Conservation (phyloP, 2,113 vertebrate species). For the Hippocampus abdominalis region DNA sequence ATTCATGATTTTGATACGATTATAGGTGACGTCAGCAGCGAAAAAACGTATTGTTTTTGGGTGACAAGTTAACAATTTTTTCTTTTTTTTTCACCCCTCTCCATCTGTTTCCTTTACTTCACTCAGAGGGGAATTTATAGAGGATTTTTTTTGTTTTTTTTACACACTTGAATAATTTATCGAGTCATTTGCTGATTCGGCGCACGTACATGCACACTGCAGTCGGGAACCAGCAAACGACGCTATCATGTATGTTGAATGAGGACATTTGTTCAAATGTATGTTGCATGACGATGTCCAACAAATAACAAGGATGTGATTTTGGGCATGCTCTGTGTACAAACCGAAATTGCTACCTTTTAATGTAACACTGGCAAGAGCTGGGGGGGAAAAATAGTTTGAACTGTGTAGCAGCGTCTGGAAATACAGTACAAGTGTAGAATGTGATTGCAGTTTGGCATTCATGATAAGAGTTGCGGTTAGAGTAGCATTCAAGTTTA, state of each 20-base stretch:
- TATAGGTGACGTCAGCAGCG: no score
- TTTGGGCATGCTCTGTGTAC: neutral
- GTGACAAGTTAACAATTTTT: no score
- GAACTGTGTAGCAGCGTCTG: no score
- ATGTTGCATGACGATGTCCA: neutral
- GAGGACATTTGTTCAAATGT: neutral
- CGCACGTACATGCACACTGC: neutral
- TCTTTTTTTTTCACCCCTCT: neutral
- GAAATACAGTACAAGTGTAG: no score
- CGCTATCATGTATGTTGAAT: neutral
- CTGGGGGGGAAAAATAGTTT: no score
- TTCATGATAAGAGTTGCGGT: no score
- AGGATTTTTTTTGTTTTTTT: conserved; percentile 29
- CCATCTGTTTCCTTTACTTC: conserved; percentile 7
- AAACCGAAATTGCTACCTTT: no score
- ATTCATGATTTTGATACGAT: no score
- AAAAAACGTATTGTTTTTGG: no score
- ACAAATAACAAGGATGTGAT: neutral
- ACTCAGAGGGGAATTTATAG: conserved; percentile 32
- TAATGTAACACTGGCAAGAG: no score
- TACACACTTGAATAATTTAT: conserved; percentile 41
- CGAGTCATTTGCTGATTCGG: conserved; percentile 30
- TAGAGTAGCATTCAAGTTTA: no score
- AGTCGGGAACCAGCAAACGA: neutral
- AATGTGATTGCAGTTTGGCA: no score